These are phyloP conservation scores for Aphidoletes aphidimyza DNA, from an alignment of 2,888 invertebrate species.

Conservation along the genomic window DNA sequence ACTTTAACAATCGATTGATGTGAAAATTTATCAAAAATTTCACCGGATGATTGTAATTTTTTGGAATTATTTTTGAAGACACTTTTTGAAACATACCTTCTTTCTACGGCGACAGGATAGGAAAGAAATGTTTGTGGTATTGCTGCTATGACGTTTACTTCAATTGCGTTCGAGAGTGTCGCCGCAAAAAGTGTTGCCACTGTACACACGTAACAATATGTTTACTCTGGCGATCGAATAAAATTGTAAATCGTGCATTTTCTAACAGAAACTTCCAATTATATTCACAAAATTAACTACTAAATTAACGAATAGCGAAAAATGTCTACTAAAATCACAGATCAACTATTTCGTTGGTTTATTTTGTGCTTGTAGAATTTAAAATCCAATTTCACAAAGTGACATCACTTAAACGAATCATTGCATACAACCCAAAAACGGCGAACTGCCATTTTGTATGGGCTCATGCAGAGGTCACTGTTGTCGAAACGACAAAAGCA, in stretches of 20 bases:
- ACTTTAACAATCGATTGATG: background rate
- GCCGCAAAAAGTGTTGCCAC: constrained; percentile 11
- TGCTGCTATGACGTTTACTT: constrained; percentile 23
- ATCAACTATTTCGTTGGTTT: too few relatives aligned
- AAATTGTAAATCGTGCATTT: too few relatives aligned
- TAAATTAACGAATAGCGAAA: too few relatives aligned
- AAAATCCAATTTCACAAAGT: background rate
- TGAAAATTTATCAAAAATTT: background rate
- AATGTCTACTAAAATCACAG: too few relatives aligned
- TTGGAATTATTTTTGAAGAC: background rate
- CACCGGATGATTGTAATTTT: constrained; percentile 43
- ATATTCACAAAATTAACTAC: too few relatives aligned
- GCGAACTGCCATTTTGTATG: constrained; percentile 28
- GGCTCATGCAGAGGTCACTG: constrained; percentile 19
- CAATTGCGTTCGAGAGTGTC: background rate
- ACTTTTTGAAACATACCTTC: constrained; percentile 38
- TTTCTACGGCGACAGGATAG: constrained; percentile 52
- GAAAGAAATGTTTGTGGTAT: constrained; percentile 50
- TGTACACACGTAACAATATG: background rate
- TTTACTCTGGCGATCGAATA: too few relatives aligned
- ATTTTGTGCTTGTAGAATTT: background rate
- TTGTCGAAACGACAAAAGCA: background rate
- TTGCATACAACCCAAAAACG: background rate
- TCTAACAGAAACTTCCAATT: too few relatives aligned
- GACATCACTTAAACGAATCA: background rate